Percentiles rank a stretch among this genome's conserved stretches.
These are phyloP conservation scores for Drosophila willistoni DNA, from an alignment of 1,140 invertebrate genomes.

Conservation along the genomic window DNA sequence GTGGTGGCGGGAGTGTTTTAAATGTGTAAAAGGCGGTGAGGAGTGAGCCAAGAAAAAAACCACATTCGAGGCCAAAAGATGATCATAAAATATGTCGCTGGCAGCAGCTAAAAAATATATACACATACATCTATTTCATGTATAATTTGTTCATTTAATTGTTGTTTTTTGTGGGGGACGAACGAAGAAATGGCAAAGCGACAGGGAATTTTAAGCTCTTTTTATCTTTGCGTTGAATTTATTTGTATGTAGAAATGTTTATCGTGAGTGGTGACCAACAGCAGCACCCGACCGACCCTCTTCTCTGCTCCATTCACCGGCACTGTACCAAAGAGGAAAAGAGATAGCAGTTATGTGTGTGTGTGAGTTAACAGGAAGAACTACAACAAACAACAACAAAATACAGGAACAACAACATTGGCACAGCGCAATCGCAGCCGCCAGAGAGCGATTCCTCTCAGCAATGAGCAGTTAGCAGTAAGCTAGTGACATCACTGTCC, in stretches of 20 bases:
- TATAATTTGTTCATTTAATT: constrained; percentile 1
- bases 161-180: constrained; percentile 21
- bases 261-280: constrained; percentile 39
- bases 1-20: neutral
- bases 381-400: constrained; percentile 43
- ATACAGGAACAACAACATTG: constrained; percentile 27
- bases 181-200: constrained; percentile 58
- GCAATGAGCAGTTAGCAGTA: constrained; percentile 14
- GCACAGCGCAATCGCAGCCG: constrained; percentile 31
- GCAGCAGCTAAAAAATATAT: constrained; percentile 51
- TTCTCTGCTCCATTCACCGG: constrained; percentile 2
- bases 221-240: constrained; percentile 51
- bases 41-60: constrained; percentile 12
- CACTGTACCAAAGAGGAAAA: constrained; percentile 18
- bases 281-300: constrained; percentile 12
- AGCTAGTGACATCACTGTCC: constrained; percentile 1
- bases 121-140: constrained; percentile 34
- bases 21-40: neutral
- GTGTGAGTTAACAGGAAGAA: constrained; percentile 24
- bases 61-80: constrained; percentile 57
- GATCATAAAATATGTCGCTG: constrained; percentile 72
- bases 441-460: constrained; percentile 34
- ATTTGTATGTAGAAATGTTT: constrained; percentile 58
- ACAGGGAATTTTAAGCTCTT: constrained; percentile 63
- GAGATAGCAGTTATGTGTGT: neutral